Conservation (phyloP, 2,797 vertebrate genomes). For the Ctenochaetus hawaiiensis region DNA sequence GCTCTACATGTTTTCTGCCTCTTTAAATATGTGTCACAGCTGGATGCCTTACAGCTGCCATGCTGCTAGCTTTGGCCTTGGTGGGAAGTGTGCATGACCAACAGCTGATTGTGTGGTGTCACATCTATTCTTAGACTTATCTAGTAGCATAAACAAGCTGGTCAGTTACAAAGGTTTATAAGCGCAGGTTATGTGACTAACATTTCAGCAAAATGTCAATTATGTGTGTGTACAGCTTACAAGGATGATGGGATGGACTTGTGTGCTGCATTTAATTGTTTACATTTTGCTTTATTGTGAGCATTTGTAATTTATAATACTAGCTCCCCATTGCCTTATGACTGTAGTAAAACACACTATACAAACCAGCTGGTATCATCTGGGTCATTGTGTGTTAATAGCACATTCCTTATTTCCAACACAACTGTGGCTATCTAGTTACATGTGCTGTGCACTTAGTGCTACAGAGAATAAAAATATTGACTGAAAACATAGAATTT, state of each 20-base stretch:
- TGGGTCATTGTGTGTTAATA: slow-evolving; percentile 32
- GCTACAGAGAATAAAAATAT: slow-evolving; percentile 70
- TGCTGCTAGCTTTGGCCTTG: slow-evolving; percentile 5
- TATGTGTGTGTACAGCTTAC: not conserved
- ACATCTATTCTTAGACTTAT: slow-evolving; percentile 58
- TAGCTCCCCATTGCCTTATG: not conserved
- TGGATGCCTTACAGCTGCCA: slow-evolving; percentile 37
- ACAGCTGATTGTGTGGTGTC: slow-evolving; percentile 60
- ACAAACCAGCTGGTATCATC: slow-evolving; percentile 22
- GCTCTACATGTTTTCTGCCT: not conserved
- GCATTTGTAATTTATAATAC: slow-evolving; percentile 11
- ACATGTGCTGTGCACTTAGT: slow-evolving; percentile 44
- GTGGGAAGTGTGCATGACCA: slow-evolving; percentile 61
- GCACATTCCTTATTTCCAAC: slow-evolving; percentile 40
- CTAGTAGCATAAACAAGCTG: slow-evolving; percentile 37
- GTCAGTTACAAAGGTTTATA: slow-evolving; percentile 31
- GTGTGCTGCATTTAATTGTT: slow-evolving; percentile 5
- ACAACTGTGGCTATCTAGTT: slow-evolving; percentile 57
- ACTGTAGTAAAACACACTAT: not conserved
- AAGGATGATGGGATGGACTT: slow-evolving; percentile 5
- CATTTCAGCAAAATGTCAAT: not conserved
- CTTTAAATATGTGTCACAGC: slow-evolving; percentile 31
- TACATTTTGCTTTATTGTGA: not conserved
- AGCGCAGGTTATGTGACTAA: slow-evolving; percentile 19
- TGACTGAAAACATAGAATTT: slow-evolving; percentile 59